phyloP scores from a whole-genome alignment of 2,113 vertebrate genomes.

The Halichoerus grypus region DNA sequence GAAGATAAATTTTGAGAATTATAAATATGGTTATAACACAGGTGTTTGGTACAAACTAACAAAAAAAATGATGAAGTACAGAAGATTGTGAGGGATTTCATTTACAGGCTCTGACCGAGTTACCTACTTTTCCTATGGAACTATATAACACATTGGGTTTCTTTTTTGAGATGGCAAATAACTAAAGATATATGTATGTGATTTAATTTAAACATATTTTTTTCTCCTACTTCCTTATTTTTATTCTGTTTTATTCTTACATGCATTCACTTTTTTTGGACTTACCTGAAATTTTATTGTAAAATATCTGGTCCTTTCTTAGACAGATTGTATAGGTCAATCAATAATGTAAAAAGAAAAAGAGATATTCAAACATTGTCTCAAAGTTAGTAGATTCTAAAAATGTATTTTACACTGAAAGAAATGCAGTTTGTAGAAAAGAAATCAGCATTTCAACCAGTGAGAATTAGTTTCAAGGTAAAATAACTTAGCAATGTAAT shows the following conservation, averaged over 20 bases:
- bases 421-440: not conserved
- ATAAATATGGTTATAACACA: not conserved
- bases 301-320: not conserved
- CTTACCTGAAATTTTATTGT: not conserved
- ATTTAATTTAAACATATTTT: not conserved
- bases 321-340: not conserved
- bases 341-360: not conserved
- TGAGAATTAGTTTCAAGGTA: conserved; percentile 81
- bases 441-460: conserved; percentile 66
- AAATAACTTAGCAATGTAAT: conserved; percentile 76
- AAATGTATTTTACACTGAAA: not conserved
- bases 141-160: not conserved
- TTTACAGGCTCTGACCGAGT: not conserved
- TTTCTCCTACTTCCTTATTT: not conserved
- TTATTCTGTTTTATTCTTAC: not conserved
- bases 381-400: not conserved
- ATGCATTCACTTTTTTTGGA: not conserved
- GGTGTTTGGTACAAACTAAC: not conserved
- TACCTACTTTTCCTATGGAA: not conserved
- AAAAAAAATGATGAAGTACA: not conserved
- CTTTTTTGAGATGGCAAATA: not conserved
- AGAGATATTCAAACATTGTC: not conserved
- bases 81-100: not conserved
- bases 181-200: not conserved
- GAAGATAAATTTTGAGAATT: not conserved